Percentiles rank a stretch among this genome's conserved stretches.
These are phyloP conservation scores for Pollenia angustigena DNA, from an alignment of 2,888 invertebrate species.

Conservation along the genomic window DNA sequence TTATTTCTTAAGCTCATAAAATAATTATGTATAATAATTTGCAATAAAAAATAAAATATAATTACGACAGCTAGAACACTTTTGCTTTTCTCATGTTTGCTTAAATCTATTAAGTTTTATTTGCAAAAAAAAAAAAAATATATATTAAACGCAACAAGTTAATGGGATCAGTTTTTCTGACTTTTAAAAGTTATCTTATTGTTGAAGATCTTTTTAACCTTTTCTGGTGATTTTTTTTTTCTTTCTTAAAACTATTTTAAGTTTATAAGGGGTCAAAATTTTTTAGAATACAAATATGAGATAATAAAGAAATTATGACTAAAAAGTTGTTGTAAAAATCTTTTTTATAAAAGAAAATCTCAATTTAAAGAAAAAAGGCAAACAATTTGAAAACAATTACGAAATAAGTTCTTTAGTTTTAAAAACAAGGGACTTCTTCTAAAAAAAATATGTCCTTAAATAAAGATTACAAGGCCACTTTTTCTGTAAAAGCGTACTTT, in stretches of 20 bases:
- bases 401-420: too few relatives aligned
- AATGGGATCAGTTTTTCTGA: conserved; percentile 34
- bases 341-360: too few relatives aligned
- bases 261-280: neutral
- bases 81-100: conserved; percentile 9
- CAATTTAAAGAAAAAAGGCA: too few relatives aligned
- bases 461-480: too few relatives aligned
- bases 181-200: neutral
- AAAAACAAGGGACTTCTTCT: too few relatives aligned
- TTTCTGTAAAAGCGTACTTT: too few relatives aligned
- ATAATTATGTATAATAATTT: conserved; percentile 7
- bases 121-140: conserved; percentile 1
- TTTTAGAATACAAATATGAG: conserved; percentile 3
- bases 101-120: neutral
- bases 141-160: conserved; percentile 2
- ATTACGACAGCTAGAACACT: neutral
- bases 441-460: too few relatives aligned
- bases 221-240: conserved; percentile 1
- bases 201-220: conserved; percentile 3
- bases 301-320: neutral
- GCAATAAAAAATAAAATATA: conserved; percentile 19
- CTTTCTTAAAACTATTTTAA: too few relatives aligned
- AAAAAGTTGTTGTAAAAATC: too few relatives aligned
- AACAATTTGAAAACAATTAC: too few relatives aligned
- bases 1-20: conserved; percentile 29